Evolutionary conservation across 2,888 invertebrate species (phyloP).

Genomic region (Himalopsyche anomala): DNA sequence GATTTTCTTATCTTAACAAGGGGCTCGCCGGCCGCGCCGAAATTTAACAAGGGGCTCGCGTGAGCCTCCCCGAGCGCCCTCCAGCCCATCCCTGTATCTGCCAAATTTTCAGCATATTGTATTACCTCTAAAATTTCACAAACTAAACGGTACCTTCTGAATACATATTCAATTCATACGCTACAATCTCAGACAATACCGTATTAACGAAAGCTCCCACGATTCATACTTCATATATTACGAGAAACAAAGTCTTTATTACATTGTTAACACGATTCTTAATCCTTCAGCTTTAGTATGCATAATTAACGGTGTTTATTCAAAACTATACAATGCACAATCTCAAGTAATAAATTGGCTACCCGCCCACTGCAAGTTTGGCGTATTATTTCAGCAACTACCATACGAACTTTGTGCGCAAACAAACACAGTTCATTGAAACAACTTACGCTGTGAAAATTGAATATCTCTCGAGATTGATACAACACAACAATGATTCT

Average conservation of each 20-base stretch:
- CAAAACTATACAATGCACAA: constrained; percentile 6
- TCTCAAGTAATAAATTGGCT: constrained; percentile 13
- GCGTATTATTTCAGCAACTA: background rate
- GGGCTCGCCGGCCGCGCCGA: no score
- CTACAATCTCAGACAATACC: background rate
- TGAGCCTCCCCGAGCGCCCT: no score
- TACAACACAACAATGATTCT: no score
- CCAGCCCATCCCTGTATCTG: no score
- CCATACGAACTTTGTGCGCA: background rate
- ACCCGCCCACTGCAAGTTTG: background rate
- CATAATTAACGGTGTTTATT: constrained; percentile 34
- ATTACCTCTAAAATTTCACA: no score
- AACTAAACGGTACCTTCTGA: no score
- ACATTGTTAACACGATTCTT: constrained; percentile 10
- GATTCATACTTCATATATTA: background rate
- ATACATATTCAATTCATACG: no score
- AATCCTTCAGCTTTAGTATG: constrained; percentile 3
- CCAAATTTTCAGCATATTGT: no score
- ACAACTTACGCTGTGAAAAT: background rate
- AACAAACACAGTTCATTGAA: background rate
- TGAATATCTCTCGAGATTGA: no score
- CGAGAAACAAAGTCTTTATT: constrained; percentile 19
- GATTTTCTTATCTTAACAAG: no score
- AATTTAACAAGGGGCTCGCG: no score
- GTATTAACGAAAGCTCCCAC: background rate